Evolutionary conservation across 2,113 vertebrate genomes (phyloP).

Genomic region (Erythrocercus mccallii): DNA sequence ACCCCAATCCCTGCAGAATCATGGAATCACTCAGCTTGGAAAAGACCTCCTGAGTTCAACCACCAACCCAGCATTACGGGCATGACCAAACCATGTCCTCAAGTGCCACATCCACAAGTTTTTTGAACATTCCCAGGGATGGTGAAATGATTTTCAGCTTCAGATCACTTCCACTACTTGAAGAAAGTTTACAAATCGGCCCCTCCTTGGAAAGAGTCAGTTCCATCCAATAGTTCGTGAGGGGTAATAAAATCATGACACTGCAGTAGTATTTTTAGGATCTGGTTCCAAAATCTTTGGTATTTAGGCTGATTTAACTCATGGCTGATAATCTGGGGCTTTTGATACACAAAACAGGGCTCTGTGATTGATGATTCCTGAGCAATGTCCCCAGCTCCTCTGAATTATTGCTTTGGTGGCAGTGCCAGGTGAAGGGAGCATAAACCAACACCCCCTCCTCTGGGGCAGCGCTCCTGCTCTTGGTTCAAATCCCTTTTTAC

Average conservation of each 20-base stretch:
- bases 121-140: neutral
- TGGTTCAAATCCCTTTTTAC: neutral
- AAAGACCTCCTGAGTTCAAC: neutral
- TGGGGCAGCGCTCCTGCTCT: fast-evolving
- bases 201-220: neutral
- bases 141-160: neutral
- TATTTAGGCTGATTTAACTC: neutral
- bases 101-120: neutral
- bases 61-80: neutral
- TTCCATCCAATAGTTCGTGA: neutral
- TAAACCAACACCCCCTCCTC: neutral
- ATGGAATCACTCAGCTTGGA: neutral
- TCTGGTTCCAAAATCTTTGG: neutral
- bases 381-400: neutral
- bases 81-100: neutral
- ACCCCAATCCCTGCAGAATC: neutral
- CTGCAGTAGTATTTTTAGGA: neutral
- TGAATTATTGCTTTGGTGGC: neutral
- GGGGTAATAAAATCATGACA: neutral
- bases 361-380: neutral
- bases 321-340: neutral
- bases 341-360: neutral
- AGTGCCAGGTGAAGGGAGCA: fast-evolving
- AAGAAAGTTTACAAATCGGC: neutral
- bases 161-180: neutral